phyloP scores from a whole-genome alignment of 2,113 vertebrate species.

The Pundamilia nyererei region DNA sequence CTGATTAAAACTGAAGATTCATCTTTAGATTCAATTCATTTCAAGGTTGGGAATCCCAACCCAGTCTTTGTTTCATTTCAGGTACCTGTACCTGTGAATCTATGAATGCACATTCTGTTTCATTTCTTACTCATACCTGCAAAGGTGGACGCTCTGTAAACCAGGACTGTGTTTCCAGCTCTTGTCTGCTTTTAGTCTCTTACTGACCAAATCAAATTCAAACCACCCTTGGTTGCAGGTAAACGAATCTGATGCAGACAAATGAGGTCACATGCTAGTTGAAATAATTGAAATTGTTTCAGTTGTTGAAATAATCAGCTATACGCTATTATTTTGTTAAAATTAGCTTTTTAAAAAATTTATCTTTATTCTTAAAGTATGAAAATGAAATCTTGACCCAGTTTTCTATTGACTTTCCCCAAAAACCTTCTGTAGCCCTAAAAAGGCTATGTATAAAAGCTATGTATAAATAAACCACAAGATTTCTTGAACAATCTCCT shows the following conservation, averaged over 20 bases:
- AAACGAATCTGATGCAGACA: neutral
- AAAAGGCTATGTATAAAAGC: neutral
- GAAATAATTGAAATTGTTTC: neutral
- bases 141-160: neutral
- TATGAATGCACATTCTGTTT: neutral
- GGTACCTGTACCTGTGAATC: neutral
- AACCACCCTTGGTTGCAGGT: neutral
- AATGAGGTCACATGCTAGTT: neutral
- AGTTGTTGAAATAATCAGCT: neutral
- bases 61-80: neutral
- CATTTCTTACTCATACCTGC: neutral
- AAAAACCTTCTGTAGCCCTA: neutral
- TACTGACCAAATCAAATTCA: neutral
- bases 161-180: neutral
- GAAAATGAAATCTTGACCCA: neutral
- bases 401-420: neutral
- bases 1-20: neutral
- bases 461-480: neutral
- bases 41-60: neutral
- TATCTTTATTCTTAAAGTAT: neutral
- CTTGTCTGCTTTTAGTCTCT: neutral
- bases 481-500: neutral
- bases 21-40: neutral
- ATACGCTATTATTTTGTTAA: neutral
- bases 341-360: fast-evolving